These are phyloP conservation scores for Pocillopora damicornis DNA, from an alignment of 64 coral and sea anemone species.

Conservation along the genomic window DNA sequence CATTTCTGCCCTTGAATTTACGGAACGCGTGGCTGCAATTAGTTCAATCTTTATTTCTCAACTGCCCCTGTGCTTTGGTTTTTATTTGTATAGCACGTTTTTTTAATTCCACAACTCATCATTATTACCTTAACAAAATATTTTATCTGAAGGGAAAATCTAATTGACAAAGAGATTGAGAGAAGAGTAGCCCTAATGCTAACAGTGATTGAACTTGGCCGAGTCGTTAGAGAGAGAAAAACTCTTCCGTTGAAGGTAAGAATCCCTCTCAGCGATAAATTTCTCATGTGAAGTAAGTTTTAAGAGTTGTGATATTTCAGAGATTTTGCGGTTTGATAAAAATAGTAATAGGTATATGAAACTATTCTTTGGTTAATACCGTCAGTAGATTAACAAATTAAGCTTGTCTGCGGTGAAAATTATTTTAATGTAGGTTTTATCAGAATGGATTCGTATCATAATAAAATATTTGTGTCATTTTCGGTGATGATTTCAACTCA, in stretches of 20 bases:
- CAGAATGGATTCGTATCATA: background rate
- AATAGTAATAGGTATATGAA: too few species aligned
- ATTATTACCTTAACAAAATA: background rate
- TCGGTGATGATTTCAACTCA: too few species aligned
- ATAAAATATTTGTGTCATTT: too few species aligned
- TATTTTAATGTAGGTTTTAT: background rate
- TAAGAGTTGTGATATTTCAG: background rate
- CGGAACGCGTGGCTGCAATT: too few species aligned
- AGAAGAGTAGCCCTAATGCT: conserved; percentile 80
- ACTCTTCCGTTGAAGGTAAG: conserved; percentile 91
- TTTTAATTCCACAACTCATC: background rate
- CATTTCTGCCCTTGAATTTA: too few species aligned
- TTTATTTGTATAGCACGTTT: background rate
- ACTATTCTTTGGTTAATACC: too few species aligned
- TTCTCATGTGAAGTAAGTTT: background rate
- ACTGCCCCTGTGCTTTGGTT: too few species aligned
- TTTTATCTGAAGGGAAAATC: conserved; percentile 54
- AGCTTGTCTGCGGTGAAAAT: background rate
- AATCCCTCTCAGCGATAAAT: background rate
- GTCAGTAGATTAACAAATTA: background rate
- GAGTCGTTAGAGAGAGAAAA: conserved; percentile 94
- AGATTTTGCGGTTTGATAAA: background rate
- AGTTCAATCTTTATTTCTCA: too few species aligned
- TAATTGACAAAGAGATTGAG: conserved; percentile 86
- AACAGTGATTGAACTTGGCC: conserved; percentile 91